A percentile compares a stretch with the other conserved stretches of the same genome.
These are phyloP conservation scores for Vidua macroura DNA, from an alignment of 2,113 vertebrate genomes.

Conservation along the genomic window DNA sequence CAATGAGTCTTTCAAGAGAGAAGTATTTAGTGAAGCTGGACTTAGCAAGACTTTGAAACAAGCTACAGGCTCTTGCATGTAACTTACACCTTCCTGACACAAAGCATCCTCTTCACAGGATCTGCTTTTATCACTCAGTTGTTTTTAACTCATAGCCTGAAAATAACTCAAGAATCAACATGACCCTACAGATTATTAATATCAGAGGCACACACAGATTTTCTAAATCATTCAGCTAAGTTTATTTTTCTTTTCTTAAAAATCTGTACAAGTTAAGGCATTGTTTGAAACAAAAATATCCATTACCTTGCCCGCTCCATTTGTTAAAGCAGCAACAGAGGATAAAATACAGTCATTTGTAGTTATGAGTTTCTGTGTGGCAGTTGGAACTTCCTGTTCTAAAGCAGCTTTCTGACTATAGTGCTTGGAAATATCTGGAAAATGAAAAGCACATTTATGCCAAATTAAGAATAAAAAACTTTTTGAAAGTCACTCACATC, in stretches of 20 bases:
- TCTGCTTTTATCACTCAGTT: background rate
- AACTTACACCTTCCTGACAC: background rate
- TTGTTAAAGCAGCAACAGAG: conserved; percentile 86
- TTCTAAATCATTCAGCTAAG: background rate
- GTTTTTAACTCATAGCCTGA: background rate
- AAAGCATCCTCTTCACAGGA: background rate
- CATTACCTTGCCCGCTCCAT: conserved; percentile 87
- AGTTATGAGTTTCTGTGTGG: conserved; percentile 92
- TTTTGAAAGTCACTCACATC: background rate
- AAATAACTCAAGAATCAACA: background rate
- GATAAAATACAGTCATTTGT: conserved; percentile 95
- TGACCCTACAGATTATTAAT: background rate
- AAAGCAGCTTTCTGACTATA: conserved; percentile 91
- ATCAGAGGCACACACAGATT: background rate
- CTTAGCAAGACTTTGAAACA: background rate
- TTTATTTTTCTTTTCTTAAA: background rate
- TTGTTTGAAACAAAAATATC: background rate
- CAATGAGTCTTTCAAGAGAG: background rate
- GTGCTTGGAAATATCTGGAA: conserved; percentile 90
- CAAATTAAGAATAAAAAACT: background rate
- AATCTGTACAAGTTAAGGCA: background rate
- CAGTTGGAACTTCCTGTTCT: conserved; percentile 90
- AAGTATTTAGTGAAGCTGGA: background rate
- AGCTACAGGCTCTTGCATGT: background rate
- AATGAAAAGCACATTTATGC: background rate